Base-by-base conservation (phyloP, 2,113 vertebrate species). In the Riparia riparia region DNA sequence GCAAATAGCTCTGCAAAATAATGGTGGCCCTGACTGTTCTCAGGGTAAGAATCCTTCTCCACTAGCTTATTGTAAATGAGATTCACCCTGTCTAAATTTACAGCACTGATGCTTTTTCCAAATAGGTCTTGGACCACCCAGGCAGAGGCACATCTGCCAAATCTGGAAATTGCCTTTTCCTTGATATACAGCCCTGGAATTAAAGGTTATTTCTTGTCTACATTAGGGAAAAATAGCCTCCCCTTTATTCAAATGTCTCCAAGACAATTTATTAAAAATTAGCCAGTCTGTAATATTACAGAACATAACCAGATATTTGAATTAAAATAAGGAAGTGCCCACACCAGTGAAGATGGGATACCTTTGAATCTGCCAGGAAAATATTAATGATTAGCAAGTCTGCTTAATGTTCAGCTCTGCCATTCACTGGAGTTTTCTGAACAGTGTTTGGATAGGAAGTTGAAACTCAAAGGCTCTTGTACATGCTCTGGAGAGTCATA, bases 91-190 rank as follows among this genome's bases (percentile, higher is more conserved):
- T 76, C 44, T 61, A 61, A 87, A 61, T 95, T 95, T 94, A 79
- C 24, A 87, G 54, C 37, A 89, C 65, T 93, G 85, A 76, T 94
- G 50, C 39, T 72, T 93, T 96, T 95, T 82, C 81, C 84, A 93
- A 91, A 83, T 18, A 88, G 58, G 50, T 73, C 50, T 86, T 63
- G 58, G 90, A 51, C 87, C 79, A 91, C 93, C 54, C 87, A 96
- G 58, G 83, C 25, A 73, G 82, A 90, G 37, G 54, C 47, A 89
- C 39, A 82, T 89, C 58, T 86, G 70, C 44, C 85, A 84, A 79
- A 82, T 77, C 50, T 56, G 28, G 42, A 21, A 82, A 70, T 58
- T 5, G 8, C 26, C 37, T 93, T 85, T 87, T 65, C 53, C 92
- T 94, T 93, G 78, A 92, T 63, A 26, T 66, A 37, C 13, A 79